Evolutionary conservation across 2,888 invertebrate genomes (phyloP).

Genomic region (Tenodera sinensis): DNA sequence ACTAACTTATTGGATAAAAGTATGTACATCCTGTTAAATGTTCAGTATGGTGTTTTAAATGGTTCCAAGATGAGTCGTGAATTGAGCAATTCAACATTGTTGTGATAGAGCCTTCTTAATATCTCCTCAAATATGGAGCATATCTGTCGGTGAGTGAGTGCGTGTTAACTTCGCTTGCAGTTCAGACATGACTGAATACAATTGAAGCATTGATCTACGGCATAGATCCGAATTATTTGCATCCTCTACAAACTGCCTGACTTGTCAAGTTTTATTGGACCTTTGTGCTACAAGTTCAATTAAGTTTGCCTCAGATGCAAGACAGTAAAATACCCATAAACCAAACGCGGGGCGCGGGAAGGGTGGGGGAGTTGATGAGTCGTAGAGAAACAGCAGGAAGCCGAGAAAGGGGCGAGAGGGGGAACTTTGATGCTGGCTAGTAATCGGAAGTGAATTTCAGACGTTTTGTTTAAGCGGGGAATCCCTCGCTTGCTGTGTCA

Average conservation of each 20-base stretch:
- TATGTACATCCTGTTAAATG: too few relatives aligned
- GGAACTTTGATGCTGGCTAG: background rate
- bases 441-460: background rate
- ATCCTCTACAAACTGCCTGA: background rate
- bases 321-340: background rate
- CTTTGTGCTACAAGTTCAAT: slow-evolving; percentile 20
- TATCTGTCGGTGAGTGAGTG: too few relatives aligned
- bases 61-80: too few relatives aligned
- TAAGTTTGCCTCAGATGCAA: slow-evolving; percentile 16
- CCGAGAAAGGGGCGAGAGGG: background rate
- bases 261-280: slow-evolving; percentile 18
- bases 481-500: background rate
- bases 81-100: too few relatives aligned
- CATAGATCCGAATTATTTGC: background rate
- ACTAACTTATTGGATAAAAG: too few relatives aligned
- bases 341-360: background rate
- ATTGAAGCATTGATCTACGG: background rate
- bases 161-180: too few relatives aligned
- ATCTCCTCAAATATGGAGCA: too few relatives aligned
- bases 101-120: too few relatives aligned
- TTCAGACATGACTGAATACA: too few relatives aligned
- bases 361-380: background rate
- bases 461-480: background rate
- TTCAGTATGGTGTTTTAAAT: too few relatives aligned
- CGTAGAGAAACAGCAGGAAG: background rate